Conservation (phyloP, 2,888 invertebrate genomes). For the Diloba caeruleocephala region DNA sequence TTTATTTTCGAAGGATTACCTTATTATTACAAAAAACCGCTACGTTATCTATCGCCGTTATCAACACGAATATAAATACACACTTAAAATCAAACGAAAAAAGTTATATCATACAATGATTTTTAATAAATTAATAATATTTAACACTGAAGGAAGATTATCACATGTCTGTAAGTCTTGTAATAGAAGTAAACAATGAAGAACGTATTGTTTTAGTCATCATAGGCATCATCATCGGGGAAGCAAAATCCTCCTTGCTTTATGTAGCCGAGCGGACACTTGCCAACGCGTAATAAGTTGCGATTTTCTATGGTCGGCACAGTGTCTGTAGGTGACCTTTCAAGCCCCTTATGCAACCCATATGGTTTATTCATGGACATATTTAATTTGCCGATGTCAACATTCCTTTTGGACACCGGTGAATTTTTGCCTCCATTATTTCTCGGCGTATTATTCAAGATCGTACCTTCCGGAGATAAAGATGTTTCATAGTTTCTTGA, state of each 20-base stretch:
- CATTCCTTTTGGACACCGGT: conserved; percentile 26
- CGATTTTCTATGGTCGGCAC: conserved; percentile 48
- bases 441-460: conserved; percentile 36
- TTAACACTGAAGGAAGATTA: no score
- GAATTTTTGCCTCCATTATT: conserved; percentile 18
- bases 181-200: no score
- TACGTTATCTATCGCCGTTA: no score
- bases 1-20: no score
- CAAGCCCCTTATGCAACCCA: conserved; percentile 1
- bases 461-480: conserved; percentile 30
- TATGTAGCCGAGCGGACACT: conserved; percentile 57
- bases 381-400: conserved; percentile 38
- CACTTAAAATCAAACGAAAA: no score
- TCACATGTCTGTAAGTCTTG: no score
- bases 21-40: no score
- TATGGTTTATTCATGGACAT: conserved; percentile 19
- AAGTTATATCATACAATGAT: no score
- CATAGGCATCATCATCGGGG: conserved; percentile 53
- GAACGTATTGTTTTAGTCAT: no score
- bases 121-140: no score
- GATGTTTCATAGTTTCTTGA: conserved; percentile 36
- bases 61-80: no score
- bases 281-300: conserved; percentile 42
- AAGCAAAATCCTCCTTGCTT: conserved; percentile 60
- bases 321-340: conserved; percentile 14